Evolutionary conservation across 1,140 invertebrate genomes (phyloP).

Genomic region (Thalassaphorura encarpata): DNA sequence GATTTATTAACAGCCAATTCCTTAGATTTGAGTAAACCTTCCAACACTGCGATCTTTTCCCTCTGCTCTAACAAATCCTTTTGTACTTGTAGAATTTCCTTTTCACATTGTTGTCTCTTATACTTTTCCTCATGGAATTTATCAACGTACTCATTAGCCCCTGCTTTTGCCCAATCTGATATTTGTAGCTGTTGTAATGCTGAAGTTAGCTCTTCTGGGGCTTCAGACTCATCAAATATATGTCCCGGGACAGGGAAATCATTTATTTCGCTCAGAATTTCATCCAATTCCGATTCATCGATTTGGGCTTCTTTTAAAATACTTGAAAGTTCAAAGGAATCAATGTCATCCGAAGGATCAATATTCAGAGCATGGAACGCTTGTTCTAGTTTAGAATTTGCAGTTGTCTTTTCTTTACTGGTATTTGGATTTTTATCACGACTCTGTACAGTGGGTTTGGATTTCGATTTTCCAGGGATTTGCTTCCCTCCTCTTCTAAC

Average conservation of each 20-base stretch:
- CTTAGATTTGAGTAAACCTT: constrained; percentile 17
- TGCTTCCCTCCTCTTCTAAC: too few relatives aligned
- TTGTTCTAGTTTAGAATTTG: too few relatives aligned
- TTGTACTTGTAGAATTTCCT: constrained; percentile 18
- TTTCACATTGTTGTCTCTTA: constrained; percentile 24
- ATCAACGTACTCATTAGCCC: constrained; percentile 11
- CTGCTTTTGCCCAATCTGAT: constrained; percentile 15
- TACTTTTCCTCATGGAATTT: constrained; percentile 28
- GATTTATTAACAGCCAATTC: constrained; percentile 17
- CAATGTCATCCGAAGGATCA: too few relatives aligned
- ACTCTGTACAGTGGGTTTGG: too few relatives aligned
- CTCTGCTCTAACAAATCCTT: constrained; percentile 17
- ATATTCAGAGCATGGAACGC: too few relatives aligned
- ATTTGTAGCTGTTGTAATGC: constrained; percentile 14
- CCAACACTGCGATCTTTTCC: constrained; percentile 18
- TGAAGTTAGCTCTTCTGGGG: constrained; percentile 9
- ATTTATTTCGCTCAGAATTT: neutral
- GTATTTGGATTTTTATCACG: neutral
- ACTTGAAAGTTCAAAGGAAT: neutral
- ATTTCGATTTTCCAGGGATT: too few relatives aligned
- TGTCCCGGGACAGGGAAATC: neutral
- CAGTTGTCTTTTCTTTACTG: too few relatives aligned
- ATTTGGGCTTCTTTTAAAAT: neutral
- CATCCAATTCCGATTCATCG: neutral
- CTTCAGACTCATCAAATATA: neutral